Evolutionary conservation across 2,888 invertebrate species (phyloP).

Genomic region (Mythimna ferrago): DNA sequence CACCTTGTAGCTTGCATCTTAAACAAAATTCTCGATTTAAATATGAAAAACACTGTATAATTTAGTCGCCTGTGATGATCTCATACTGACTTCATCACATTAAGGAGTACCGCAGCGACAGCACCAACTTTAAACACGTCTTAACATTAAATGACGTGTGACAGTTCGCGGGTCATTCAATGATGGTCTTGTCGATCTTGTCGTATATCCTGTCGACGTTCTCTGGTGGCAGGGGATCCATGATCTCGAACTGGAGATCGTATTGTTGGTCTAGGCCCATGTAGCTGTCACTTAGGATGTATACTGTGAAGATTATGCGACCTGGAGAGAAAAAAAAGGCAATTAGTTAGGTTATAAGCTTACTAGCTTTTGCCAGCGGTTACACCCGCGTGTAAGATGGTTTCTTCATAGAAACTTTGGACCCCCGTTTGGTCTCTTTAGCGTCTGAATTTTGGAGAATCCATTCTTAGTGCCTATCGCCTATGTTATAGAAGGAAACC

Average conservation of each 20-base stretch:
- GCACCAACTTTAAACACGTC: not conserved
- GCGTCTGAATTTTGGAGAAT: too few species aligned
- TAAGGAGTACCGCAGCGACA: not conserved
- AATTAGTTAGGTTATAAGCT: not conserved
- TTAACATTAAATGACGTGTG: not conserved
- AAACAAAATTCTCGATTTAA: not conserved
- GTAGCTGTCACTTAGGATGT: slow-evolving; percentile 97
- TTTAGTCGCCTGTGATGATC: not conserved
- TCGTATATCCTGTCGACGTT: slow-evolving; percentile 79
- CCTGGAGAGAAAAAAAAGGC: slow-evolving; percentile 87
- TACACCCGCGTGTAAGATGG: too few species aligned
- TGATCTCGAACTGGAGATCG: slow-evolving; percentile 89
- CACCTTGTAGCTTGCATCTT: not conserved
- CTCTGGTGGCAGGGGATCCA: slow-evolving; percentile 82
- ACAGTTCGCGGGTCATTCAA: slow-evolving; percentile 69
- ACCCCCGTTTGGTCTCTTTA: too few species aligned
- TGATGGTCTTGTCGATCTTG: slow-evolving; percentile 80
- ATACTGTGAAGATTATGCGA: slow-evolving; percentile 94
- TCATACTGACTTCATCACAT: not conserved
- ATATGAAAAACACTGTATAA: not conserved
- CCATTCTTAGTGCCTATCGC: too few species aligned
- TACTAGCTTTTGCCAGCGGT: too few species aligned
- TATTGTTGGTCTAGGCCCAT: slow-evolving; percentile 98
- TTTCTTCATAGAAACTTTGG: too few species aligned
- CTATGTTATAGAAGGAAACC: too few species aligned